A percentile compares a stretch with the other conserved stretches of the same genome.
Evolutionary conservation across 1,140 invertebrate species (phyloP).

Genomic region (Araneus ventricosus): DNA sequence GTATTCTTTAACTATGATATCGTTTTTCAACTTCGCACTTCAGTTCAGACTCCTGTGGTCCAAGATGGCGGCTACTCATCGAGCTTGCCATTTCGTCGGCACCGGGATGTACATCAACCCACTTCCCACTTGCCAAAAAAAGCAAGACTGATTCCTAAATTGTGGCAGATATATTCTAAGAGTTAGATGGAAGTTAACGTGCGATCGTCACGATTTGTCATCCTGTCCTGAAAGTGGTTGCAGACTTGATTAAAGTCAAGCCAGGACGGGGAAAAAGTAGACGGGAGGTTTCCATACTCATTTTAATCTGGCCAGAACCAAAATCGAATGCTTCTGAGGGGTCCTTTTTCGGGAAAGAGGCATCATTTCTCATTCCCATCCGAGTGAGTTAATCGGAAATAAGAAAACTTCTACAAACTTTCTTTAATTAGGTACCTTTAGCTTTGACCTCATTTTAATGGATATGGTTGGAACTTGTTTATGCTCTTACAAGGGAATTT

Average conservation of each 20-base stretch:
- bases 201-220: constrained; percentile 53
- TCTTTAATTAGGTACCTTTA: not conserved
- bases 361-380: not conserved
- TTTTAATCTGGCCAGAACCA: not conserved
- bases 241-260: constrained; percentile 72
- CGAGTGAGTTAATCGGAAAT: not conserved
- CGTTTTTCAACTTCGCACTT: not conserved
- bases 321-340: not conserved
- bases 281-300: not conserved
- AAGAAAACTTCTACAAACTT: not conserved
- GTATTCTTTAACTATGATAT: no score
- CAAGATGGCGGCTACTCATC: not conserved
- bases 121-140: constrained; percentile 6
- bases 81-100: not conserved
- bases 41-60: not conserved
- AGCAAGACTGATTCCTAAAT: constrained; percentile 26
- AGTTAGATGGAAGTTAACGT: constrained; percentile 68
- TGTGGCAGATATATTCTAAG: constrained; percentile 70
- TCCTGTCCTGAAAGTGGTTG: constrained; percentile 64
- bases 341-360: not conserved
- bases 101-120: not conserved
- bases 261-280: not conserved
- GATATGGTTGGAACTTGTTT: not conserved
- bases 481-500: no score
- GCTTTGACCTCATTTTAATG: not conserved